These are phyloP conservation scores for Rambutsinella grinnellia DNA, from an alignment of 2,888 invertebrate genomes.

Conservation along the genomic window DNA sequence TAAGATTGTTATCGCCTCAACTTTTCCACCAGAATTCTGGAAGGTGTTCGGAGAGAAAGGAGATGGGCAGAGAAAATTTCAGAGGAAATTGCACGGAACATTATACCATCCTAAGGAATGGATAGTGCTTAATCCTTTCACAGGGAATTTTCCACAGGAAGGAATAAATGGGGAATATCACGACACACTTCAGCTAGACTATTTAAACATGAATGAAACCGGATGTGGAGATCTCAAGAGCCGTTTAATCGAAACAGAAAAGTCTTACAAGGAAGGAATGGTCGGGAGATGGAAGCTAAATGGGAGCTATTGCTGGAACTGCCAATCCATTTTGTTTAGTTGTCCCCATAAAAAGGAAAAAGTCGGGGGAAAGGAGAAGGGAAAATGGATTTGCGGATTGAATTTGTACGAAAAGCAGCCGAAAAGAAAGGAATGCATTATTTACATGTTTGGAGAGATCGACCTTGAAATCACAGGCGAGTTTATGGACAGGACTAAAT, in stretches of 20 bases:
- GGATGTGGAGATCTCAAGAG: too few relatives aligned
- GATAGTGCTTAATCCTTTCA: slow-evolving; percentile 25
- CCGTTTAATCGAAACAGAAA: too few relatives aligned
- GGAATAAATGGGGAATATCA: too few relatives aligned
- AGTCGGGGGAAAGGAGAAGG: slow-evolving; percentile 11
- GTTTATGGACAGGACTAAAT: slow-evolving; percentile 3
- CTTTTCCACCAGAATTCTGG: too few relatives aligned
- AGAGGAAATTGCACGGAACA: background rate
- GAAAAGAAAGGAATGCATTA: slow-evolving; percentile 21
- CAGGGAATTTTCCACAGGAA: too few relatives aligned
- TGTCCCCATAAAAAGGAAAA: slow-evolving; percentile 11
- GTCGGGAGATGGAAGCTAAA: too few relatives aligned
- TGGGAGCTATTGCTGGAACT: too few relatives aligned
- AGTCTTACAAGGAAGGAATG: too few relatives aligned
- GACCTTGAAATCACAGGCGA: background rate
- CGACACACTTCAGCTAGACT: too few relatives aligned
- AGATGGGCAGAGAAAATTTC: too few relatives aligned
- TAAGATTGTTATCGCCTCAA: slow-evolving; percentile 40
- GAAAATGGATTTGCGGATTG: slow-evolving; percentile 32
- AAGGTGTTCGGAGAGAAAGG: background rate
- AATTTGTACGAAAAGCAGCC: slow-evolving; percentile 17
- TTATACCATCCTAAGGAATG: slow-evolving; percentile 25
- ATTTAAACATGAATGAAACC: too few relatives aligned
- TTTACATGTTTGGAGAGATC: slow-evolving; percentile 15
- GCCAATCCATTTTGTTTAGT: too few relatives aligned